A percentile compares a stretch with the other conserved stretches of the same genome.
Conservation (phyloP, 30 jellyfish, hydroid and myxozoan species). For the Chrysaora quinquecirrha region DNA sequence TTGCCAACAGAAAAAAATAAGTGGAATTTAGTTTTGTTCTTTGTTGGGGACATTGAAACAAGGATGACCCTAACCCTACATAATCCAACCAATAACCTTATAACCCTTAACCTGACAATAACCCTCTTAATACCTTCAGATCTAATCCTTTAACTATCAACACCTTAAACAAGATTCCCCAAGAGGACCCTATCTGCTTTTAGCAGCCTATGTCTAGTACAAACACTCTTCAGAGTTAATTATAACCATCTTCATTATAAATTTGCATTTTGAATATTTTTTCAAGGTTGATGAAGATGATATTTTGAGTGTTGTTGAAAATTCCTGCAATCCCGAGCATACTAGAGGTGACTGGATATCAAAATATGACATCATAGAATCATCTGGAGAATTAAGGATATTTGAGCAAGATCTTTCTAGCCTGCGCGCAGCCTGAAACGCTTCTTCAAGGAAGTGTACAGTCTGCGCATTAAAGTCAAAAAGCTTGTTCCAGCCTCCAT, state of each 20-base stretch:
- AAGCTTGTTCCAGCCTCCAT: too few species aligned
- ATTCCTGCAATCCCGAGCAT: conserved; percentile 70
- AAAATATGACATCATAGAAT: conserved; percentile 68
- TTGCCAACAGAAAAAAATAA: too few species aligned
- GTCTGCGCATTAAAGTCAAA: too few species aligned
- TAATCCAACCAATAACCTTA: too few species aligned
- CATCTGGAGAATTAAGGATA: conserved; percentile 34
- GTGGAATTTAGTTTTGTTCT: too few species aligned
- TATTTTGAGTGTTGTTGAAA: conserved; percentile 78
- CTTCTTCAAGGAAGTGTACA: too few species aligned
- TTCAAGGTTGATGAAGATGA: conserved; percentile 91
- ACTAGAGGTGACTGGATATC: conserved; percentile 84
- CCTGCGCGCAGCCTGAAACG: too few species aligned
- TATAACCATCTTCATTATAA: not conserved
- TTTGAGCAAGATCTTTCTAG: conserved; percentile 62
- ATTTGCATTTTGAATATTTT: not conserved
- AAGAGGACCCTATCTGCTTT: not conserved
- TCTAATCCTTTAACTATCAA: too few species aligned
- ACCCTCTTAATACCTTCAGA: not conserved
- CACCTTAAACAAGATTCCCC: too few species aligned
- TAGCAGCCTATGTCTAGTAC: not conserved
- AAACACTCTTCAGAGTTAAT: not conserved
- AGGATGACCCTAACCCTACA: too few species aligned
- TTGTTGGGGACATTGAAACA: too few species aligned
- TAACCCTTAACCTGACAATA: too few species aligned